These are phyloP conservation scores for Tinea semifulvella DNA, from an alignment of 2,888 invertebrate genomes.

Conservation along the genomic window DNA sequence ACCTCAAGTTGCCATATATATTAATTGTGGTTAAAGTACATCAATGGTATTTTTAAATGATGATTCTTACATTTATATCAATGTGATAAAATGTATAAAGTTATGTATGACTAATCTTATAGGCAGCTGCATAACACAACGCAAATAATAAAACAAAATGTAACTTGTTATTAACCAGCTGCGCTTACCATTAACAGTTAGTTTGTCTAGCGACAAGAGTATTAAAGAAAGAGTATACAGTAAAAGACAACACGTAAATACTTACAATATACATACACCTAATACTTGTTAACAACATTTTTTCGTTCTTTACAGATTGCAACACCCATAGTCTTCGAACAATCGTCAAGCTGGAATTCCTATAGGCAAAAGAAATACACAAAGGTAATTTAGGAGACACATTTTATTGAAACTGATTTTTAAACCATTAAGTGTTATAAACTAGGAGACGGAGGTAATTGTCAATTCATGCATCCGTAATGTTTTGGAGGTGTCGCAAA, in stretches of 20 bases:
- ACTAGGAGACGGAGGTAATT: conserved; percentile 22
- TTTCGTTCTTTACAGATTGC: conserved; percentile 19
- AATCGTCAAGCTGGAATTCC: conserved; percentile 1
- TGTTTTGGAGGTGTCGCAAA: conserved; percentile 40
- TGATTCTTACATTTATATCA: too few relatives aligned
- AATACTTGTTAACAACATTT: background rate
- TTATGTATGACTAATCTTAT: conserved; percentile 10
- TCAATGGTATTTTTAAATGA: background rate
- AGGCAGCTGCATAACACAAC: conserved; percentile 13
- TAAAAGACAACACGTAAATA: background rate
- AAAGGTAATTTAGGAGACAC: too few relatives aligned
- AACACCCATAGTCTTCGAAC: background rate
- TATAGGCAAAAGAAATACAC: background rate
- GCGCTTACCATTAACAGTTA: background rate
- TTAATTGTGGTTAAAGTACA: background rate
- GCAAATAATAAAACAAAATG: conserved; percentile 14
- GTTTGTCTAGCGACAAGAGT: background rate
- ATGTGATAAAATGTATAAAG: too few relatives aligned
- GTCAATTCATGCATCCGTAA: conserved; percentile 34
- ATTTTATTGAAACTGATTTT: too few relatives aligned
- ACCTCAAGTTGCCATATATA: conserved; percentile 4
- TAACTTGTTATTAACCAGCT: conserved; percentile 10
- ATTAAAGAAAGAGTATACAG: background rate
- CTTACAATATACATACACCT: background rate
- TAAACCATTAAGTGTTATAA: background rate